These are phyloP conservation scores for Nemotelus nigrinus DNA, from an alignment of 2,888 invertebrate species.

Conservation along the genomic window DNA sequence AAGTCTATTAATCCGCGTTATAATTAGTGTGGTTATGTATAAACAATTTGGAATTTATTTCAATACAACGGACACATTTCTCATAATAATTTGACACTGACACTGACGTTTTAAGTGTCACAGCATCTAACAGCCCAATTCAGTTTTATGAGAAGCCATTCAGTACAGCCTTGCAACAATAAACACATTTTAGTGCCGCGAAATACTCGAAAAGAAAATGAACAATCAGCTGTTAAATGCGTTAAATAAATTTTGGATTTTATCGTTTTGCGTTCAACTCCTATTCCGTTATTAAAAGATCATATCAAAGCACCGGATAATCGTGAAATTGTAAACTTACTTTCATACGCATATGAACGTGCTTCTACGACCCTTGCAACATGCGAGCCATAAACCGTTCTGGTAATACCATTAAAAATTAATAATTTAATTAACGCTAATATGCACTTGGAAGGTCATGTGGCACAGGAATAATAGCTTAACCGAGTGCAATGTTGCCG, in stretches of 20 bases:
- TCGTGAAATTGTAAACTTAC: background rate
- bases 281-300: background rate
- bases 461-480: background rate
- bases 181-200: background rate
- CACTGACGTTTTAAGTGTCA: too few species aligned
- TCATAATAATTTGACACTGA: too few species aligned
- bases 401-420: constrained; percentile 36
- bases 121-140: too few species aligned
- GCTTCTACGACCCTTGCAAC: background rate
- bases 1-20: too few species aligned
- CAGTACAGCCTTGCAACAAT: too few species aligned
- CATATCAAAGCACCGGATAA: background rate
- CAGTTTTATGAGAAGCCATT: too few species aligned
- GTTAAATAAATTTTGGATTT: background rate
- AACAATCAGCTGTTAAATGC: background rate
- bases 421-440: constrained; percentile 39
- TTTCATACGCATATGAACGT: background rate
- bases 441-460: constrained; percentile 15
- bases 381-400: constrained; percentile 1
- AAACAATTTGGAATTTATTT: too few species aligned
- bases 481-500: background rate
- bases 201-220: background rate
- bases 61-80: too few species aligned
- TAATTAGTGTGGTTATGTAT: too few species aligned
- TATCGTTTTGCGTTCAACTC: background rate